These are phyloP conservation scores for Rana temporaria DNA, from an alignment of 2,113 vertebrate genomes.

Conservation along the genomic window DNA sequence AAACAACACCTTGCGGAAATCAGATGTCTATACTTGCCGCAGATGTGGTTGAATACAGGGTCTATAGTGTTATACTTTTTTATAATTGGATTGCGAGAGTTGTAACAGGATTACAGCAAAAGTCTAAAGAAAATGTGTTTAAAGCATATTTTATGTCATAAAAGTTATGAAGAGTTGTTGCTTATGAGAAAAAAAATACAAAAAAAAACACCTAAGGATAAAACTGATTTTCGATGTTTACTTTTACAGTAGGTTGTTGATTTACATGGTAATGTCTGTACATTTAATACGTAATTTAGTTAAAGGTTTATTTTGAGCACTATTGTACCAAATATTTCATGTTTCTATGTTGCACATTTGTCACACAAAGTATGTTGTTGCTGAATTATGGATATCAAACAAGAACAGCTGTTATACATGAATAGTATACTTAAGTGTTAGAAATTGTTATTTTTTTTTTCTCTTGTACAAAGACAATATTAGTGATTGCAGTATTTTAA, in stretches of 20 bases:
- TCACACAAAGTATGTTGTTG: slow-evolving; percentile 79
- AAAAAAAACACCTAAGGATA: slow-evolving; percentile 76
- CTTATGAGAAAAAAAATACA: slow-evolving; percentile 61
- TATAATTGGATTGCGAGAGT: slow-evolving; percentile 75
- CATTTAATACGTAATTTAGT: slow-evolving; percentile 81
- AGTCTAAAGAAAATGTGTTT: slow-evolving; percentile 76
- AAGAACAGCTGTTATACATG: slow-evolving; percentile 79
- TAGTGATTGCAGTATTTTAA: slow-evolving; percentile 87
- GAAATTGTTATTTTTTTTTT: slow-evolving; percentile 72
- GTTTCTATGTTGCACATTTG: slow-evolving; percentile 84
- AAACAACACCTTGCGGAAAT: not conserved
- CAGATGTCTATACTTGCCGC: not conserved
- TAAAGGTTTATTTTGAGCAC: slow-evolving; percentile 84
- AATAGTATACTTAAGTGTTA: slow-evolving; percentile 83
- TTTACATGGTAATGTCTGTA: slow-evolving; percentile 83
- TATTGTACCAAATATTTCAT: slow-evolving; percentile 88
- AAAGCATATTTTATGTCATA: slow-evolving; percentile 84
- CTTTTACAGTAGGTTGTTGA: slow-evolving; percentile 85
- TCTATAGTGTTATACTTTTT: slow-evolving; percentile 79
- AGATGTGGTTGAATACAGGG: slow-evolving; percentile 58
- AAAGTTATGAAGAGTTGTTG: slow-evolving; percentile 81
- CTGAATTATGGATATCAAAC: slow-evolving; percentile 84
- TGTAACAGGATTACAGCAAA: slow-evolving; percentile 83
- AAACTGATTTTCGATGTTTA: slow-evolving; percentile 87
- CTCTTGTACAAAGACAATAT: slow-evolving; percentile 76